These are phyloP conservation scores for Arenaria interpres DNA, from an alignment of 2,113 vertebrate species.

Conservation along the genomic window DNA sequence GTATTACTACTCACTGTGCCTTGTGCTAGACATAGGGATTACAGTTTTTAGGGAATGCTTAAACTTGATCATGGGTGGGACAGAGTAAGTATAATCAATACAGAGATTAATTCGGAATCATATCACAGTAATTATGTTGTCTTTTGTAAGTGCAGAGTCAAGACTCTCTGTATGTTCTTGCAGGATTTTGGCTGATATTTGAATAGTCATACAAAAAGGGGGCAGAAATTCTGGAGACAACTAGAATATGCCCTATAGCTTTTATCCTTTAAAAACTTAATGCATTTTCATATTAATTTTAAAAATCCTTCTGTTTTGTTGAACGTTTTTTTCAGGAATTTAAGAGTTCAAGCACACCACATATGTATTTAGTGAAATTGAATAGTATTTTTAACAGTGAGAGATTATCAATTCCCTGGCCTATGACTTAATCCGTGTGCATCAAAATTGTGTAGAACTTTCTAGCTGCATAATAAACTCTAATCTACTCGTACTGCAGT, in stretches of 20 bases:
- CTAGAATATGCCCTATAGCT: background rate
- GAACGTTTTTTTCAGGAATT: background rate
- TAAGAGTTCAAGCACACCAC: background rate
- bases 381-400: background rate
- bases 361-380: background rate
- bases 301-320: background rate
- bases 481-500: background rate
- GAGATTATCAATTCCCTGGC: background rate
- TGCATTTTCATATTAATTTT: background rate
- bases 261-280: background rate
- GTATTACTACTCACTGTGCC: background rate
- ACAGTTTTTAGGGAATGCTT: background rate
- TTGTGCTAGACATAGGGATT: background rate
- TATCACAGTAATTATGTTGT: background rate
- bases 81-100: background rate
- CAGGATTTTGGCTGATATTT: background rate
- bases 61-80: background rate
- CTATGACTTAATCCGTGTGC: background rate
- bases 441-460: background rate
- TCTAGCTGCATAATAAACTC: background rate
- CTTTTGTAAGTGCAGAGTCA: background rate
- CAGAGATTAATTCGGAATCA: background rate
- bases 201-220: background rate
- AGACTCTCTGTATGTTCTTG: background rate
- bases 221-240: background rate